Percentiles rank a stretch among this genome's conserved stretches.
Conservation (phyloP, 2,113 vertebrate species). For the Alligator mississippiensis region DNA sequence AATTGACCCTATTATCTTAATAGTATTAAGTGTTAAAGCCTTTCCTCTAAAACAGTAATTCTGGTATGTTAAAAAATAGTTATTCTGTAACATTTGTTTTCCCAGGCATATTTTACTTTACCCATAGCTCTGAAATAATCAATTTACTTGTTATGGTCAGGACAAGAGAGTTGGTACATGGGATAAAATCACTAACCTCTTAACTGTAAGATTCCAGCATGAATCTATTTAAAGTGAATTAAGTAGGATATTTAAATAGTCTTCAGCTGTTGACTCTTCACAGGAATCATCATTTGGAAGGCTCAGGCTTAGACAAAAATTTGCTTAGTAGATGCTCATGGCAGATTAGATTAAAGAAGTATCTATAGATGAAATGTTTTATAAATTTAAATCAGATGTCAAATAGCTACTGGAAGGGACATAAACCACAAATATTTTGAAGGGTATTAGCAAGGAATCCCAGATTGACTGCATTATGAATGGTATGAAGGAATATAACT, state of each 20-base stretch:
- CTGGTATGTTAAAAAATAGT: constrained; percentile 16
- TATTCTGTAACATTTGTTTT: neutral
- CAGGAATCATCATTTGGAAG: neutral
- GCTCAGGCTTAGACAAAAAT: constrained; percentile 4
- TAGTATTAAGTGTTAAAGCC: neutral
- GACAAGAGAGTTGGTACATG: neutral
- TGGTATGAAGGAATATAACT: neutral
- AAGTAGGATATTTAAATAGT: constrained; percentile 37
- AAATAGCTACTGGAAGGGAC: neutral
- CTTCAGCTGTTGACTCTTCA: neutral
- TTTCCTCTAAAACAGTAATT: neutral
- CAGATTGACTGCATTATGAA: neutral
- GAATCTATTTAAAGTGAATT: neutral
- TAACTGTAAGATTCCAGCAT: constrained; percentile 2
- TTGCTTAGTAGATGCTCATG: neutral
- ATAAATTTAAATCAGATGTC: neutral
- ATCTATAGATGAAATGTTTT: neutral
- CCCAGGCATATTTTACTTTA: constrained; percentile 34
- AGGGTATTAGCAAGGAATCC: constrained; percentile 25
- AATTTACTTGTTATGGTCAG: neutral
- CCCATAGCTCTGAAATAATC: constrained; percentile 18
- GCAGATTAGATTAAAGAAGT: neutral
- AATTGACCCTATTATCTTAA: no score
- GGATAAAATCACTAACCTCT: neutral
- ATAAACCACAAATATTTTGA: constrained; percentile 6